Conservation (phyloP, 2,797 vertebrate species). For the Aselliscus stoliczkanus region DNA sequence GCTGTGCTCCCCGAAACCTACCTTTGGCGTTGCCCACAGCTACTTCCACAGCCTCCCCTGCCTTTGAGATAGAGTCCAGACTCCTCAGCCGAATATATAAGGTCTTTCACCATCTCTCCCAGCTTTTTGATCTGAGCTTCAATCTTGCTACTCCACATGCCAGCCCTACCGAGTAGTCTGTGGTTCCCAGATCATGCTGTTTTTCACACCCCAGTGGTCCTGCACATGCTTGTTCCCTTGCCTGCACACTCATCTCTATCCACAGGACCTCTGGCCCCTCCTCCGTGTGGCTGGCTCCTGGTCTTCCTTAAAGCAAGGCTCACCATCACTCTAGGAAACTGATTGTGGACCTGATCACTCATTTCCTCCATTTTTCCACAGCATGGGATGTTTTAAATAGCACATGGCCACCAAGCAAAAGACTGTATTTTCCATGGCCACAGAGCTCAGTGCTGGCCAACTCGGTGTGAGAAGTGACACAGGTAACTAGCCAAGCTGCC, state of each 20-base stretch:
- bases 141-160: too few relatives aligned
- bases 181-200: neutral
- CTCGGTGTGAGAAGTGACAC: accelerated
- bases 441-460: neutral
- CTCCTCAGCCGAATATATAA: neutral
- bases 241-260: neutral
- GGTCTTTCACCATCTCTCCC: neutral
- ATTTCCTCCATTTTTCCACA: neutral
- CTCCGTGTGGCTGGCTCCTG: neutral
- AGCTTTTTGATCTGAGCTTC: neutral
- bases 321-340: neutral
- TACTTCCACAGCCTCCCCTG: neutral
- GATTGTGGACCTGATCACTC: neutral
- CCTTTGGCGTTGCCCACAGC: neutral
- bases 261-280: neutral
- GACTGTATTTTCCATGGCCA: neutral
- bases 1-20: neutral
- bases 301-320: neutral
- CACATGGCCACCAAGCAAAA: neutral
- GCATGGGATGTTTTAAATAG: neutral
- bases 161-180: neutral
- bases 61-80: neutral
- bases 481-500: neutral
- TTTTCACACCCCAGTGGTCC: neutral
- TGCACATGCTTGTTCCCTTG: too few relatives aligned